Evolutionary conservation across 2,797 vertebrate genomes (phyloP), one percentile per base, ranked within the genome.

Genomic region (Morelia viridis): DNA sequence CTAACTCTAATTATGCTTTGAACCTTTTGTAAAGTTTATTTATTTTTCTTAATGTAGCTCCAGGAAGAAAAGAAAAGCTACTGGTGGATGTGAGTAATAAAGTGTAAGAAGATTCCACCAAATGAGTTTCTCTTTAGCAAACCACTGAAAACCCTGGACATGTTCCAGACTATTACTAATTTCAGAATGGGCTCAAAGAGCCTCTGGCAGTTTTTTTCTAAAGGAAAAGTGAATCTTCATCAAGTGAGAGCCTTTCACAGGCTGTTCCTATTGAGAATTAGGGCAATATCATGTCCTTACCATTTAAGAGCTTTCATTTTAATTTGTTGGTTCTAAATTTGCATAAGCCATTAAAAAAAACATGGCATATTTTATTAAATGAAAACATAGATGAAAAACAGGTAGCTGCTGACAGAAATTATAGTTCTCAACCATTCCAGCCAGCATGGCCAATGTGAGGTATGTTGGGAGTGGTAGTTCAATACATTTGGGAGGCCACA

Each of bases 1-100:
- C 85, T 5, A 92, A 53, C 46, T 90, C 85, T 92, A 92, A 92
- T 92, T 90, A 87, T 88, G 92, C 89, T 88, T 92, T 92, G 89
- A 92, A 90, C 85, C 89, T 83, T 92, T 92, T 88, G 57, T 90
- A 88, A 88, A 88, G 89, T 92, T 92, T 92, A 65, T 92, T 92
- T 92, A 64, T 92, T 92, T 87, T 85, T 83, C 85, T 80, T 92
- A 92, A 90, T 84, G 89, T 90, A 87, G 85, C 85, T 53, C 71
- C 60, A 65, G 68, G 68, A 92, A 92, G 88, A 90, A 92, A 86
- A 92, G 50, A 64, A 88, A n/a, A 87, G 62, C 92, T 92, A 90
- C 89, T 92, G 92, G 92, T 90, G 58, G 89, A 88, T 88, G 85
- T 90, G 92, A 92, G 89, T 90, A 87, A 92, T 92, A 90, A 92